These are phyloP conservation scores for Diceros bicornis DNA, from an alignment of 2,797 vertebrate species.

Conservation along the genomic window DNA sequence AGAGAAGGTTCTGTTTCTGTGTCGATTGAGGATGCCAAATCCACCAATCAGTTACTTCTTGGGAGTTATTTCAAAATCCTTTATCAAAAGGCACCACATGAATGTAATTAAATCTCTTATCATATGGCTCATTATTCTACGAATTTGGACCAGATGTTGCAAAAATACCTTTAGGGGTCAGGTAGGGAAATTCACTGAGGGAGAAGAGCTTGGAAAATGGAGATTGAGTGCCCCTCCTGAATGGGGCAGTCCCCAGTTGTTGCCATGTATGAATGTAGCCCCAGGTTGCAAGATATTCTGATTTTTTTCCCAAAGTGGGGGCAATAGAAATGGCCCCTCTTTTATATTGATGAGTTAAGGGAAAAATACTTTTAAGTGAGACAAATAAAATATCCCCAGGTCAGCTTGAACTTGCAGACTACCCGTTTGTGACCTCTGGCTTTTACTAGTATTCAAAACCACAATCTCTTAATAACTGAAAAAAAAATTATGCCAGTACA, in stretches of 20 bases:
- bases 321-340: background rate
- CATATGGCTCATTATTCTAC: background rate
- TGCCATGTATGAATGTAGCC: background rate
- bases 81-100: background rate
- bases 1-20: background rate
- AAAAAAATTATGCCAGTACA: background rate
- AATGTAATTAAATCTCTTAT: background rate
- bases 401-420: background rate
- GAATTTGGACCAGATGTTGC: conserved; percentile 4
- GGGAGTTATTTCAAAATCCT: background rate
- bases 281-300: background rate
- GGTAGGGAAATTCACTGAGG: background rate
- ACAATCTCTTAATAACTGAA: background rate
- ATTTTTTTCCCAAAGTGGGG: background rate
- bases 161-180: background rate
- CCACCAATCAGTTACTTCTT: background rate
- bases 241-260: background rate
- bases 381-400: background rate
- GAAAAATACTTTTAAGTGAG: background rate
- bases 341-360: background rate
- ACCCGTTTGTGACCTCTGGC: background rate
- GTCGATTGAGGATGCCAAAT: background rate
- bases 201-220: background rate
- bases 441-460: conserved; percentile 1
- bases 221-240: background rate